Evolutionary conservation across 1,140 invertebrate species (phyloP).

Genomic region (Patella vulgata): DNA sequence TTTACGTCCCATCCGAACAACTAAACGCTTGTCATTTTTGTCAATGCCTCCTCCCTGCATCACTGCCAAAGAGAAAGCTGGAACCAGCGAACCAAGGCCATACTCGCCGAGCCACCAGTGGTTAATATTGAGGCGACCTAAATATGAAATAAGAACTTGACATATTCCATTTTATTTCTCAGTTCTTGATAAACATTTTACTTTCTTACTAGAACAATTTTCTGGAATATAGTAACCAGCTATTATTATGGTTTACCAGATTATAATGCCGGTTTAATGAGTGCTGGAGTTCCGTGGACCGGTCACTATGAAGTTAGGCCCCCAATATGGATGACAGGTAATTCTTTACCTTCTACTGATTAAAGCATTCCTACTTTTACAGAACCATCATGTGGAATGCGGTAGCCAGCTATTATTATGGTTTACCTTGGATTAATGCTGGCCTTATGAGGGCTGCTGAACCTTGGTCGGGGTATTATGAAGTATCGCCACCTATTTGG

Average conservation of each 20-base stretch:
- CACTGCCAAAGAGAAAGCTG: too few relatives aligned
- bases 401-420: slow-evolving; percentile 56
- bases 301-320: slow-evolving; percentile 54
- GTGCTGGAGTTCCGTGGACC: slow-evolving; percentile 61
- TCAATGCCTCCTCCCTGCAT: too few relatives aligned
- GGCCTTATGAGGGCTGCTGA: slow-evolving; percentile 61
- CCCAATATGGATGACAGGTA: slow-evolving; percentile 59
- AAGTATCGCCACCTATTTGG: slow-evolving; percentile 56
- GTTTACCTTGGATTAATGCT: slow-evolving; percentile 48
- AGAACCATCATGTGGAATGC: slow-evolving; percentile 64
- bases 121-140: too few relatives aligned
- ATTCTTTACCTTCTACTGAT: too few relatives aligned
- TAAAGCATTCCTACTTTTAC: slow-evolving; percentile 11
- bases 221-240: slow-evolving; percentile 62
- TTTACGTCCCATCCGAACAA: too few relatives aligned
- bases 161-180: too few relatives aligned
- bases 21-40: too few relatives aligned
- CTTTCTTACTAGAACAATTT: slow-evolving; percentile 52
- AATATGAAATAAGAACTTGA: too few relatives aligned
- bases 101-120: too few relatives aligned
- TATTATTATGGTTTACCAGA: slow-evolving; percentile 53
- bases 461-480: slow-evolving; percentile 62
- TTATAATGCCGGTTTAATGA: slow-evolving; percentile 59
- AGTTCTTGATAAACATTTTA: too few relatives aligned
- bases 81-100: too few relatives aligned